phyloP scores from a whole-genome alignment of 2,113 vertebrate species.

The Bettongia penicillata region DNA sequence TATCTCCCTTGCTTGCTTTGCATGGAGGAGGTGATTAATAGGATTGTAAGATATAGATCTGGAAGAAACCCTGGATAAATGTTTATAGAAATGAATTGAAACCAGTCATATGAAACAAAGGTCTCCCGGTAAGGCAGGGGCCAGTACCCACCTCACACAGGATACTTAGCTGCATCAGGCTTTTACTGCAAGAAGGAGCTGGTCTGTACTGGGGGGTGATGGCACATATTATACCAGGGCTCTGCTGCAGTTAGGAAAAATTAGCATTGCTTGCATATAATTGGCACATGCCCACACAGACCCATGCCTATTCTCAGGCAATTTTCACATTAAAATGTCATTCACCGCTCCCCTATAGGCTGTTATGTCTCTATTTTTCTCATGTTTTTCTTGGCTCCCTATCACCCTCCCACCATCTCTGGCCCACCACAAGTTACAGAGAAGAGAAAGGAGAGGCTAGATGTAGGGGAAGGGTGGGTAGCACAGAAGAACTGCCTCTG shows the following conservation, averaged over 20 bases:
- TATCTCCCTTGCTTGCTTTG: neutral
- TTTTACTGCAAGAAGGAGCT: neutral
- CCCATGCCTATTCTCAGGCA: neutral
- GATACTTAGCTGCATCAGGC: neutral
- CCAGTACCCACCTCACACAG: neutral
- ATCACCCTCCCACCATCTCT: neutral
- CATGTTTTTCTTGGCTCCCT: conserved; percentile 2
- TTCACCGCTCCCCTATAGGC: neutral
- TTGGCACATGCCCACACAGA: neutral
- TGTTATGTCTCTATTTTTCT: conserved; percentile 4
- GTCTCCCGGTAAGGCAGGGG: neutral
- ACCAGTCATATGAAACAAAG: neutral
- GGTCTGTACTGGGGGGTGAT: neutral
- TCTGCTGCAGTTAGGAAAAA: neutral
- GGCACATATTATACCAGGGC: neutral
- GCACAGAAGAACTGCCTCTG: neutral
- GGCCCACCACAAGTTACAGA: neutral
- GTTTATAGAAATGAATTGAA: neutral
- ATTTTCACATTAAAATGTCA: neutral
- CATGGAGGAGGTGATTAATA: neutral
- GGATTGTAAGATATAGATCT: neutral
- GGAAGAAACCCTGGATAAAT: neutral
- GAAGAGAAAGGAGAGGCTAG: neutral
- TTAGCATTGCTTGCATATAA: conserved; percentile 1
- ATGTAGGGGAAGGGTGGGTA: neutral